phyloP scores from a whole-genome alignment of 2,797 vertebrate genomes.

The Lagocephalus sceleratus region DNA sequence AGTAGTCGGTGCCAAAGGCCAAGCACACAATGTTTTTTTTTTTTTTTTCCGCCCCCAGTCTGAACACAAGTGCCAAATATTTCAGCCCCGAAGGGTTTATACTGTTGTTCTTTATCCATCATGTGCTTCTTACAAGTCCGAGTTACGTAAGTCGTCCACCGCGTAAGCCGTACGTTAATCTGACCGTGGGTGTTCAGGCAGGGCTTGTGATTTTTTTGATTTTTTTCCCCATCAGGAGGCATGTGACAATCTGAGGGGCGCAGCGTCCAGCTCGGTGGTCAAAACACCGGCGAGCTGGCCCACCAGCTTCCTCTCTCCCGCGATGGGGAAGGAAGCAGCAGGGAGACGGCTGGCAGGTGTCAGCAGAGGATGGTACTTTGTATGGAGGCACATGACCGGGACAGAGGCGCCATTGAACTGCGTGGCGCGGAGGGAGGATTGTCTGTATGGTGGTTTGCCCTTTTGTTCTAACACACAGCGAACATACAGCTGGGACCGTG shows the following conservation, averaged over 20 bases:
- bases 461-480: slow-evolving; percentile 32
- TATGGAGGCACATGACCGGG: slow-evolving; percentile 62
- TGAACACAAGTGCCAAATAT: not conserved
- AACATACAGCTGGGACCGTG: slow-evolving; percentile 12
- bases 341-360: slow-evolving; percentile 32
- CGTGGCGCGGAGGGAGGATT: slow-evolving; percentile 26
- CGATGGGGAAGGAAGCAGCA: slow-evolving; percentile 38
- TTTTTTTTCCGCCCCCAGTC: not conserved
- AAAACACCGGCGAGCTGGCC: slow-evolving; percentile 49
- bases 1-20: too few relatives aligned
- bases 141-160: slow-evolving; percentile 38
- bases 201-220: too few relatives aligned
- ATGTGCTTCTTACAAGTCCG: slow-evolving; percentile 28
- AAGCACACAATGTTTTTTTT: too few relatives aligned
- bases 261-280: slow-evolving; percentile 40
- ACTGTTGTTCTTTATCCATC: slow-evolving; percentile 30
- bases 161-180: slow-evolving; percentile 54
- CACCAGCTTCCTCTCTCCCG: slow-evolving; percentile 24
- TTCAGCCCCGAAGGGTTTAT: slow-evolving; percentile 1
- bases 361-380: slow-evolving; percentile 64
- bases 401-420: slow-evolving; percentile 62
- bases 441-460: slow-evolving; percentile 13
- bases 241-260: slow-evolving; percentile 59
- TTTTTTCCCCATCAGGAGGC: slow-evolving; percentile 28
- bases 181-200: slow-evolving; percentile 29